A percentile compares a stretch with the other conserved stretches of the same genome.
These are phyloP conservation scores for Clavelina lepadiformis DNA, from an alignment of 23 tunicate genomes.

Conservation along the genomic window DNA sequence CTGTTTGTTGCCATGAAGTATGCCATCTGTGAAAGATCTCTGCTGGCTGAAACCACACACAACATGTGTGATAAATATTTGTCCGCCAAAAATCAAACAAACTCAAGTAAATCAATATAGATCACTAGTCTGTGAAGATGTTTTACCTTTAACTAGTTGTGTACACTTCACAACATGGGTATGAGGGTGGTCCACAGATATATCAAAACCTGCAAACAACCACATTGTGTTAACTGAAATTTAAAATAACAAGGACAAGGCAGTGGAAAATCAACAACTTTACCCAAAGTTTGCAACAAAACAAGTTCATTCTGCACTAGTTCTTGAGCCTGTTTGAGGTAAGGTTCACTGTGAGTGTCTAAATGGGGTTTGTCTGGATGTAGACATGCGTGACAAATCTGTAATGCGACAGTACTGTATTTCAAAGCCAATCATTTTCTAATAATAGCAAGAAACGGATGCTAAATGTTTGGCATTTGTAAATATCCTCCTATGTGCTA, in stretches of 20 bases:
- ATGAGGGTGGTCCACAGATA: slow-evolving; percentile 98
- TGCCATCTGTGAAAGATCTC: slow-evolving; percentile 97
- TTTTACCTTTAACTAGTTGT: slow-evolving; percentile 90
- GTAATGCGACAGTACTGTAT: neutral
- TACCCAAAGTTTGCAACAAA: slow-evolving; percentile 91
- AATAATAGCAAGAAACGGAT: neutral
- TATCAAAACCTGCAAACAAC: slow-evolving; percentile 71
- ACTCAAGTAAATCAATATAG: neutral
- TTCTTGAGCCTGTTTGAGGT: slow-evolving; percentile 80
- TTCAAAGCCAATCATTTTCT: neutral
- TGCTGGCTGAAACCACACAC: slow-evolving; percentile 62
- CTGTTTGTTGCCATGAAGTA: slow-evolving; percentile 99
- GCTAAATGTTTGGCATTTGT: neutral
- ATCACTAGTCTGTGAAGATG: neutral
- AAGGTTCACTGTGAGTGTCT: slow-evolving; percentile 67
- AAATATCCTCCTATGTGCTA: neutral
- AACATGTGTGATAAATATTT: too few relatives aligned
- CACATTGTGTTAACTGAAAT: neutral
- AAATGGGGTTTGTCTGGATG: slow-evolving; percentile 81
- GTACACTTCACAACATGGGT: slow-evolving; percentile 97
- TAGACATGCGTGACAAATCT: slow-evolving; percentile 80
- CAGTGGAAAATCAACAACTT: slow-evolving; percentile 1
- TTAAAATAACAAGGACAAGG: neutral
- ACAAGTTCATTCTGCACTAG: slow-evolving; percentile 86
- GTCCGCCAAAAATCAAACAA: neutral